Evolutionary conservation across 2,113 vertebrate species (phyloP), one percentile per base, ranked within the genome.

Genomic region (Nanorana parkeri): DNA sequence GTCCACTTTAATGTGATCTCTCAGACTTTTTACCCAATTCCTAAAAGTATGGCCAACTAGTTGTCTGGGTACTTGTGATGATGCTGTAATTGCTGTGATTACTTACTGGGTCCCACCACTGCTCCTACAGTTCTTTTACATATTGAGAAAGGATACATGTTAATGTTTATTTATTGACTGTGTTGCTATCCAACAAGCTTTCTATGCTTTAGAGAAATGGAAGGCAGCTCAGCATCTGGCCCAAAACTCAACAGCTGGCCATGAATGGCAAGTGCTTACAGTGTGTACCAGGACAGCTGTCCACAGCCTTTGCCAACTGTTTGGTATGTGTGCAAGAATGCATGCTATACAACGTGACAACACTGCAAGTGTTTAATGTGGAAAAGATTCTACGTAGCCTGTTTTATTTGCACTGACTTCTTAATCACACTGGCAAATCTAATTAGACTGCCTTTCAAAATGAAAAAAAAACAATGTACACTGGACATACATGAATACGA

Each of bases 231-330:
- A 72, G 21, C 68, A 72, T 21, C 17, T 54, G 47, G 16, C 16
- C 7, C 15, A 6, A 54, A 24, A 72, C 10, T 23, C 68, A 72
- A 54, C 68, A 72, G 68, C 68, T 54, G 68, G 51, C 21, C 11
- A 55, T 72, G 68, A 72, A 54, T 72, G 41, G 65, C 47, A 54
- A 72, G 68, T 28, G 68, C n/a, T 17, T 16, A 17, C 47, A 21
- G 68, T 71, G 36, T 23, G 41, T 54, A 72, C 68, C 47, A 54
- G 32, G 47, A 24, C 68, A 72, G 47, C 47, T 54, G 47, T 54
- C 47, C 15, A 47, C 41, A 13, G 47, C 41, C 65, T 67, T 13
- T 72, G 47, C 68, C 36, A 71, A 51, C 36, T 52, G 24, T n/a
- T 51, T 47, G 20, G 41, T 71, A 47, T 52, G 36, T 52, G n/a